Conservation (phyloP, 2,797 vertebrate genomes). For the Cirrhinus molitorella region DNA sequence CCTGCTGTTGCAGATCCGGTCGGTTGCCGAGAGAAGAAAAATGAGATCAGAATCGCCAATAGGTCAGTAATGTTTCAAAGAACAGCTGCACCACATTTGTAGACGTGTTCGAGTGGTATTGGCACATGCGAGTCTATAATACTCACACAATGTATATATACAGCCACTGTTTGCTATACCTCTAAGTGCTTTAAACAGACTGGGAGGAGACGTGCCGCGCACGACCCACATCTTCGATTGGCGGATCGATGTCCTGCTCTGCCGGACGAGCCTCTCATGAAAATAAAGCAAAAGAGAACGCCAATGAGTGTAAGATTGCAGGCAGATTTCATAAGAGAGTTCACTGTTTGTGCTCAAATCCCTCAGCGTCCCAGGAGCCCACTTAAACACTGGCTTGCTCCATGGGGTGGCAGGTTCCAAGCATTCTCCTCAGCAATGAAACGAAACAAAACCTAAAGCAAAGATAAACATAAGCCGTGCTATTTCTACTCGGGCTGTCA, state of each 20-base stretch:
- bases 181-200: not conserved
- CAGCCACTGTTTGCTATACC: not conserved
- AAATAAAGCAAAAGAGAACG: slow-evolving; percentile 47
- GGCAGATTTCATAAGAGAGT: slow-evolving; percentile 48
- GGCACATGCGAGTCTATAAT: not conserved
- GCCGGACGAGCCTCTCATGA: slow-evolving; percentile 41
- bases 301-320: slow-evolving; percentile 67
- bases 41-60: slow-evolving; percentile 45
- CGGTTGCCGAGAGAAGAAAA: slow-evolving; percentile 41
- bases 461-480: slow-evolving; percentile 68
- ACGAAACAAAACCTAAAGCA: slow-evolving; percentile 70
- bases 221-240: not conserved
- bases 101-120: slow-evolving; percentile 7
- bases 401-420: slow-evolving; percentile 67
- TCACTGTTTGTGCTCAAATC: slow-evolving; percentile 70
- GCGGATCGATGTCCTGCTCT: not conserved
- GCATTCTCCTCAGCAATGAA: slow-evolving; percentile 68
- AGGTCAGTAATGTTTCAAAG: slow-evolving; percentile 33
- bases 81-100: slow-evolving; percentile 30
- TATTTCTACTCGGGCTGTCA: slow-evolving; percentile 71
- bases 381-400: slow-evolving; percentile 69
- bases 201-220: not conserved
- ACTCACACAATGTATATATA: not conserved
- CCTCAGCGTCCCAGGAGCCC: slow-evolving; percentile 69
- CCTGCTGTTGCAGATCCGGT: slow-evolving; percentile 64